Percentiles rank a stretch among this genome's conserved stretches.
Conservation (phyloP, 2,888 invertebrate species). For the Phlogophora meticulosa region DNA sequence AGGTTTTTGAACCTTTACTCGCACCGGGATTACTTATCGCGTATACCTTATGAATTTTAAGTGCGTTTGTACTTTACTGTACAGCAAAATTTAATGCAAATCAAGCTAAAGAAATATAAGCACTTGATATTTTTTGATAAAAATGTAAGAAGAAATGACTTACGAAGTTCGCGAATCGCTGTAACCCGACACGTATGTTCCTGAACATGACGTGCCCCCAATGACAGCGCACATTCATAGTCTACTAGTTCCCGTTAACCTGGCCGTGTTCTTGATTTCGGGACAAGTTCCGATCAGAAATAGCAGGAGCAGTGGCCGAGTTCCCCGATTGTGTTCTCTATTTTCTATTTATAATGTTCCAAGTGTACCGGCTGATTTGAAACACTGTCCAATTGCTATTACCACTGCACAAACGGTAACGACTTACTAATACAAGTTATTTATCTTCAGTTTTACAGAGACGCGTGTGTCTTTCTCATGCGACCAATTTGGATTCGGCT, state of each 20-base stretch:
- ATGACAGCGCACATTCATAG: slow-evolving; percentile 77
- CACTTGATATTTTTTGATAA: background rate
- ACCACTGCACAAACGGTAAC: slow-evolving; percentile 76
- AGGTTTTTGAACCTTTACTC: slow-evolving; percentile 52
- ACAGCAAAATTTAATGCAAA: slow-evolving; percentile 27
- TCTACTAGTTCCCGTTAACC: slow-evolving; percentile 71
- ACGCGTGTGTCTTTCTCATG: slow-evolving; percentile 68
- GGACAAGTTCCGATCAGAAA: slow-evolving; percentile 83
- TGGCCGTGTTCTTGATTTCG: slow-evolving; percentile 83
- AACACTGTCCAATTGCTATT: slow-evolving; percentile 78
- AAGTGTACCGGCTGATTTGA: slow-evolving; percentile 74
- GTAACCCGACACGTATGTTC: slow-evolving; percentile 74
- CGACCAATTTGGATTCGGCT: slow-evolving; percentile 76
- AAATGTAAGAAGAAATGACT: slow-evolving; percentile 54
- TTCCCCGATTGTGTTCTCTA: slow-evolving; percentile 79
- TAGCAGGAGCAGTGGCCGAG: slow-evolving; percentile 86
- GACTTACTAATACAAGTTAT: slow-evolving; percentile 70
- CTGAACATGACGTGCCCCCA: slow-evolving; percentile 75
- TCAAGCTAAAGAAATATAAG: slow-evolving; percentile 37
- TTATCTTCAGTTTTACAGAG: slow-evolving; percentile 73
- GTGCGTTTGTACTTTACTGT: slow-evolving; percentile 24
- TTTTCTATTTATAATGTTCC: slow-evolving; percentile 84
- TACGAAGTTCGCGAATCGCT: slow-evolving; percentile 69
- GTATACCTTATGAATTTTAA: slow-evolving; percentile 51
- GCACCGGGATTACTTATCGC: slow-evolving; percentile 41